Evolutionary conservation across 2,797 vertebrate species (phyloP), one percentile per base, ranked within the genome.

Genomic region (Coendou prehensilis): DNA sequence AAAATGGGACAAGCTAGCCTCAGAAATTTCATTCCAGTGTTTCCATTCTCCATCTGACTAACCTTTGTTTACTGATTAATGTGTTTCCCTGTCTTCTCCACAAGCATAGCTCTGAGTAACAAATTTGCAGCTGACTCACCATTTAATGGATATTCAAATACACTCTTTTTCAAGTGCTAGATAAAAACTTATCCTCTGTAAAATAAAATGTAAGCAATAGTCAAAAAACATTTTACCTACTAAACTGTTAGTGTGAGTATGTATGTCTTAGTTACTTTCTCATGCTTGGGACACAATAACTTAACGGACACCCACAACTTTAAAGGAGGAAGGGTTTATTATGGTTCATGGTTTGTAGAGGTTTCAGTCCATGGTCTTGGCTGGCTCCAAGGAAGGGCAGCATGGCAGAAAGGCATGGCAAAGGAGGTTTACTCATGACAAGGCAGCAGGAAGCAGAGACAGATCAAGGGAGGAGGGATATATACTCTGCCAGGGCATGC

Each of bases 51-150:
- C n/a, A n/a, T 95, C 52, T 87, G 82, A 91, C 73, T 95, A 95
- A 97, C 37, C 45, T 90, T 95, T 93, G 37, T 64, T 92, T 96
- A 92, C 61, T 96, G 97, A 97, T 97, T 83, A 97, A 96, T 94
- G 79, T 96, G 88, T 96, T 95, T 96, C 81, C 83, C 50, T 97
- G 81, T 90, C 56, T 87, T 95, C 69, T 86, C 67, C 78, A 71
- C 15, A 83, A 97, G 79, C 75, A 90, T 54, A 83, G 82, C 54
- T 33, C 20, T 86, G 90, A 96, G 96, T 97, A 96, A 69, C 59
- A 97, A 90, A 95, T 92, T 93, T 95, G 67, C 4, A 79, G 79
- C 50, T 97, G 97, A 95, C 73, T 97, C 96, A 95, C 37, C 75
- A 67, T 87, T 88, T 92, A 80, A 96, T 73, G 86, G 47, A 83